Base-by-base conservation (phyloP, 2,888 invertebrate genomes). In the Teleiodes luculella region DNA sequence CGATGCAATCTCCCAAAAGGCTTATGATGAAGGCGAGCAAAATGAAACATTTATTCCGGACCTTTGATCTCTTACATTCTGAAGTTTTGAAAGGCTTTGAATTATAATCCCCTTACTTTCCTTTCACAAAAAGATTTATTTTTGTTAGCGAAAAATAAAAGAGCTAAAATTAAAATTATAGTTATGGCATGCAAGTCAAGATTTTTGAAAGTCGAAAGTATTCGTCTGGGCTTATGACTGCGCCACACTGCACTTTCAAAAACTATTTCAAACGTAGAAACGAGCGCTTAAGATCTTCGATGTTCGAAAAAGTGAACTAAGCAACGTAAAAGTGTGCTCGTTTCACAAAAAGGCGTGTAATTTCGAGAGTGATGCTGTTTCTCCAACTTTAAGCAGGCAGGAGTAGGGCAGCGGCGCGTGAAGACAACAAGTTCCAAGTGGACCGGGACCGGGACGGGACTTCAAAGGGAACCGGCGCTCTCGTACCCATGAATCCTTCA, bases 391-490 rank as follows among this genome's bases (percentile, higher is more conserved):
- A 56, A 54, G 56, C 35, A 54, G 59, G 48, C 55, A 33, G 20
- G 59, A 53, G 56, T 35, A 57, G 58, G 63, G 65, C 66, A 65
- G 58, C 65, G 66, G 58, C 62, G 64, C 65, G 65, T 69, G 65
- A 74, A 70, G 64, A 66, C 68, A 60, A 61, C 63, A 73, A 76
- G 67, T 72, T 74, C 68, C 63, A 68, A 75, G 71, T 67, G 67
- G 69, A 64, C 61, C 63, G 64, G 66, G 65, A 66, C 62, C 61
- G 65, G 63, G 70, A 68, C 72, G 72, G 68, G 65, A 66, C 67
- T 67, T 70, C 70, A 72, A 72, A 72, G 73, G 64, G 62, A 57
- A 60, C 63, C 61, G 57, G 10, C 33, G 28, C 18, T 24, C 24
- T 24, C 20, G 41, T 13, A 43, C 41, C 55, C 43, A 49, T 49